phyloP scores from a whole-genome alignment of 2,888 invertebrate genomes.

The Acanthosepion lycidas region DNA sequence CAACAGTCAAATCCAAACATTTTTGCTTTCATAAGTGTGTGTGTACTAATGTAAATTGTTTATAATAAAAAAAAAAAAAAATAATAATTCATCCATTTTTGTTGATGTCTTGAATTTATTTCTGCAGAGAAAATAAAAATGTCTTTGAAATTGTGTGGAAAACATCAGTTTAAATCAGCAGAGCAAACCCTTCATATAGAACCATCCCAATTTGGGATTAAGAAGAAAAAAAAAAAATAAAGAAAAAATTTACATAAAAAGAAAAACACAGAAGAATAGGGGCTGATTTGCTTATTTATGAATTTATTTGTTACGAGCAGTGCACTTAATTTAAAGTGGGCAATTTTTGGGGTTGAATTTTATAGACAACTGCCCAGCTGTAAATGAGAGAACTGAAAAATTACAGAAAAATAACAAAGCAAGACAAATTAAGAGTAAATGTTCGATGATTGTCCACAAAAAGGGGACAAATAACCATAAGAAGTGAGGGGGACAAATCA shows the following conservation, averaged over 20 bases:
- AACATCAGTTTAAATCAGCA: neutral
- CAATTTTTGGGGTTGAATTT: neutral
- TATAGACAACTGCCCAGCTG: neutral
- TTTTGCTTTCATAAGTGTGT: too few species aligned
- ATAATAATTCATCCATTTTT: too few species aligned
- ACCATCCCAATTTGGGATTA: neutral
- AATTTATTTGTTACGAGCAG: constrained; percentile 35
- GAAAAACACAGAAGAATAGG: neutral
- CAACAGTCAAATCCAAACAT: neutral
- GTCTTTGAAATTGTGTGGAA: too few species aligned
- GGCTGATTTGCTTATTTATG: neutral
- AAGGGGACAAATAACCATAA: neutral
- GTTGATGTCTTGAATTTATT: neutral
- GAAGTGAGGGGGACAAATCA: neutral
- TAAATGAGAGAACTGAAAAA: constrained; percentile 20
- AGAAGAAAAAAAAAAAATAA: neutral
- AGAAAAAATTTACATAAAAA: neutral
- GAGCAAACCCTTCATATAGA: neutral
- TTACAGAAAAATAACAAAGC: constrained; percentile 24
- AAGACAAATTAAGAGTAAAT: neutral
- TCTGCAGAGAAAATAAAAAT: neutral
- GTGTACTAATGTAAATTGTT: too few species aligned
- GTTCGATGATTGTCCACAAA: constrained; percentile 18
- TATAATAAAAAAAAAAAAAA: too few species aligned
- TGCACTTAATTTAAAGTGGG: neutral